Conservation (phyloP, 2,113 vertebrate genomes). For the Ptychochromis oligacanthus region DNA sequence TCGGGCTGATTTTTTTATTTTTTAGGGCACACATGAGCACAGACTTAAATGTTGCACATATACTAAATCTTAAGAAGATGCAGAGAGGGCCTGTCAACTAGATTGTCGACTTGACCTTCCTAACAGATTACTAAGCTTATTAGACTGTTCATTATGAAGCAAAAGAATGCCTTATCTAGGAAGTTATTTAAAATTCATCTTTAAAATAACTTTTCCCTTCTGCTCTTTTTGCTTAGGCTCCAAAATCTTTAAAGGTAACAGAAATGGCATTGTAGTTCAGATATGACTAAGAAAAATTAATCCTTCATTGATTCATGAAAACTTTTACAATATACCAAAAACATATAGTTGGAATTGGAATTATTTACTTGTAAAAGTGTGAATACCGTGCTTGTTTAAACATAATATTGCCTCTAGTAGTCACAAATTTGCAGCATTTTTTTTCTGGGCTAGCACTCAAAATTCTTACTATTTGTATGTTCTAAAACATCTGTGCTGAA, state of each 20-base stretch:
- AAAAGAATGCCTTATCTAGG: not conserved
- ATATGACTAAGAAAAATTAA: not conserved
- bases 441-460: not conserved
- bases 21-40: conserved; percentile 2
- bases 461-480: not conserved
- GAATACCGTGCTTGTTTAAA: not conserved
- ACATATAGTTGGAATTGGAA: not conserved
- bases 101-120: not conserved
- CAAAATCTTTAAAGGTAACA: not conserved
- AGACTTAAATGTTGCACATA: conserved; percentile 6
- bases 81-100: not conserved
- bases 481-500: conserved; percentile 22
- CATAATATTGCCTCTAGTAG: not conserved
- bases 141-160: not conserved
- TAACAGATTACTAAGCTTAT: not conserved
- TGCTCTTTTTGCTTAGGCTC: not conserved
- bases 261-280: not conserved
- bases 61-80: not conserved
- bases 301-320: not conserved
- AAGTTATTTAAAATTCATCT: not conserved
- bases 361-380: not conserved
- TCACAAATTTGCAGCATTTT: not conserved
- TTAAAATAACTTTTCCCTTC: not conserved
- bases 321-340: too few species aligned
- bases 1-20: conserved; percentile 17